phyloP scores from a whole-genome alignment of 2,888 invertebrate species.

The Eucriotettix oculatus region DNA sequence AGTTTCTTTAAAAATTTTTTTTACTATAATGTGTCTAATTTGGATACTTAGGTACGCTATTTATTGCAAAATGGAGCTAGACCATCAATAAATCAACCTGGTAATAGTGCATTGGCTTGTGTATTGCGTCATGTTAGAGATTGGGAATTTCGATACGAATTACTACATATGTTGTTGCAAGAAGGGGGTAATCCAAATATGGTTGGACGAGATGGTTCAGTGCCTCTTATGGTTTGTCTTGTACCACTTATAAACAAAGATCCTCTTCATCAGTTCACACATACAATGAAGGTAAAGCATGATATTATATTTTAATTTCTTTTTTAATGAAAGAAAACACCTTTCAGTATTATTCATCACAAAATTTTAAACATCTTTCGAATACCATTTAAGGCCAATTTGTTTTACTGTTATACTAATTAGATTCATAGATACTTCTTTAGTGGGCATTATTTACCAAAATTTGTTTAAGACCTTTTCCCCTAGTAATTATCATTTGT shows the following conservation, averaged over 20 bases:
- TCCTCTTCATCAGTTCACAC: slow-evolving; percentile 51
- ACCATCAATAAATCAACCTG: slow-evolving; percentile 49
- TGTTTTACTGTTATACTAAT: no score
- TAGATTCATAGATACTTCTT: no score
- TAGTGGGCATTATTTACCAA: no score
- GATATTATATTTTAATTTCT: background rate
- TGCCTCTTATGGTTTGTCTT: slow-evolving; percentile 56
- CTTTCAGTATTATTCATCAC: no score
- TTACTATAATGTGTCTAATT: no score
- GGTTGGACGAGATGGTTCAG: slow-evolving; percentile 52
- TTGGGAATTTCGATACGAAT: slow-evolving; percentile 46
- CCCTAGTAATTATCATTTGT: no score
- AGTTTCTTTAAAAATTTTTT: no score
- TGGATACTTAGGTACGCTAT: slow-evolving; percentile 22
- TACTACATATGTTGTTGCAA: slow-evolving; percentile 38
- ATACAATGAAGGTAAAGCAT: slow-evolving; percentile 46
- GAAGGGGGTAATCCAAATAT: slow-evolving; percentile 49
- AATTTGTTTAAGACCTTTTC: no score
- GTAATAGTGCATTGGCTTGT: slow-evolving; percentile 51
- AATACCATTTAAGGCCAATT: background rate
- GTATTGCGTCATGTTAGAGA: slow-evolving; percentile 52
- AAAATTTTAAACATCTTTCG: no score
- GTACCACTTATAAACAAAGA: slow-evolving; percentile 60
- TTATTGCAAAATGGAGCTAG: slow-evolving; percentile 45
- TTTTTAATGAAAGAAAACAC: no score